phyloP scores from a whole-genome alignment of 2,888 invertebrate genomes.

The Drosophila paranaensis region DNA sequence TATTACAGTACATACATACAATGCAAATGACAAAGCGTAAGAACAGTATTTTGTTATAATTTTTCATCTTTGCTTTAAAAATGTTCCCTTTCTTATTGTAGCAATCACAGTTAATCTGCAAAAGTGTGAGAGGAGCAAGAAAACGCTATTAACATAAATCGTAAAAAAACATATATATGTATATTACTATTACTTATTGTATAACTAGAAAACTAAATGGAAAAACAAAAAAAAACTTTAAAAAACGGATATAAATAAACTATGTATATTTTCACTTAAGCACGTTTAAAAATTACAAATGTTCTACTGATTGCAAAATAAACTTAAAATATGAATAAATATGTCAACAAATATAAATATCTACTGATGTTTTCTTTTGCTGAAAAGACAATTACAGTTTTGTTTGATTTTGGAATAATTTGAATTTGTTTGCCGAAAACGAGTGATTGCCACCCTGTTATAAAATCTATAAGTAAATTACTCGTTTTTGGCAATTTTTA shows the following conservation, averaged over 20 bases:
- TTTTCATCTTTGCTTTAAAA: constrained; percentile 61
- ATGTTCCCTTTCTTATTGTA: constrained; percentile 60
- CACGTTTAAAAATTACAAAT: constrained; percentile 76
- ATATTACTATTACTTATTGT: constrained; percentile 77
- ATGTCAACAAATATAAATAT: constrained; percentile 28
- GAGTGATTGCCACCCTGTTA: background rate
- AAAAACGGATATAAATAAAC: constrained; percentile 34
- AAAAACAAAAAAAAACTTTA: constrained; percentile 26
- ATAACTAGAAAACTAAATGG: constrained; percentile 73
- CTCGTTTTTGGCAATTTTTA: constrained; percentile 17
- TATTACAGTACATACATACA: constrained; percentile 53
- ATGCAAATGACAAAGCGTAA: constrained; percentile 75
- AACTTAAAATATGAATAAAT: constrained; percentile 71
- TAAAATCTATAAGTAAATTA: constrained; percentile 6
- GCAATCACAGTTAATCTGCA: constrained; percentile 43
- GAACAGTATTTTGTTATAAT: constrained; percentile 76
- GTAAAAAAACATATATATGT: constrained; percentile 50
- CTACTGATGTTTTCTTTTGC: background rate
- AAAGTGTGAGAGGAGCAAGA: constrained; percentile 29
- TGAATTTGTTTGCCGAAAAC: background rate
- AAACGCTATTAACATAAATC: constrained; percentile 75
- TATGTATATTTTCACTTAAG: constrained; percentile 80
- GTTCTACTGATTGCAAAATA: constrained; percentile 76
- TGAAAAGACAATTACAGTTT: no score
- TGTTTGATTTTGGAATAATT: background rate